Percentiles rank a stretch among this genome's conserved stretches.
Evolutionary conservation across 2,113 vertebrate species (phyloP).

Genomic region (Panurus biarmicus): DNA sequence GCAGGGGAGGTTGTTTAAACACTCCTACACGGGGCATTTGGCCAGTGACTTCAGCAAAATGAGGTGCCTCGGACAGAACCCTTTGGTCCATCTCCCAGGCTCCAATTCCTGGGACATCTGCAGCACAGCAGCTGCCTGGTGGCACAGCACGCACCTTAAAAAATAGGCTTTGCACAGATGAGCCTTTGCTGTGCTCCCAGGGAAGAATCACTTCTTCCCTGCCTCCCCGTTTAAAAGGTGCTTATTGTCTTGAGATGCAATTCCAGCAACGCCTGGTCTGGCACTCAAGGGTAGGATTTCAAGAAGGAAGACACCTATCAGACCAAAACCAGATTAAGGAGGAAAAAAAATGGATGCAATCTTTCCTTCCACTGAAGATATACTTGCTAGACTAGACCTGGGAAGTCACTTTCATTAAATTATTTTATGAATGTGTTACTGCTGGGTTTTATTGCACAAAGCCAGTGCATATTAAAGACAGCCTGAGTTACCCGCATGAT

Average conservation of each 20-base stretch:
- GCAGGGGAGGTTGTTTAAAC: neutral
- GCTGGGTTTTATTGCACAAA: neutral
- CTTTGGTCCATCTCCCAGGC: neutral
- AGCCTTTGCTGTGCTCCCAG: neutral
- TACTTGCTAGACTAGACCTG: neutral
- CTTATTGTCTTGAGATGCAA: neutral
- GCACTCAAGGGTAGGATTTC: neutral
- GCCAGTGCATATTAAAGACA: neutral
- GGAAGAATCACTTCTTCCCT: neutral
- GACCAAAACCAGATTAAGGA: neutral
- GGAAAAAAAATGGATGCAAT: neutral
- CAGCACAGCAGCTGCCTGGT: neutral
- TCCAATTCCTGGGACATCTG: neutral
- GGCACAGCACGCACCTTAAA: rapidly evolving
- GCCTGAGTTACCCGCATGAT: neutral
- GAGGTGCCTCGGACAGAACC: neutral
- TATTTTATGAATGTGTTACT: neutral
- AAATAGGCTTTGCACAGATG: neutral
- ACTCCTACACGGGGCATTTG: neutral
- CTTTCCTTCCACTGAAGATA: neutral
- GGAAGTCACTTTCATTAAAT: neutral
- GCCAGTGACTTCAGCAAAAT: neutral
- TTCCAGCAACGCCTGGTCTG: neutral
- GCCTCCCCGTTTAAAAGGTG: neutral
- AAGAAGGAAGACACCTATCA: neutral